Percentiles rank a stretch among this genome's conserved stretches.
phyloP scores from a whole-genome alignment of 1,140 invertebrate genomes.

The Subanguina moxae region DNA sequence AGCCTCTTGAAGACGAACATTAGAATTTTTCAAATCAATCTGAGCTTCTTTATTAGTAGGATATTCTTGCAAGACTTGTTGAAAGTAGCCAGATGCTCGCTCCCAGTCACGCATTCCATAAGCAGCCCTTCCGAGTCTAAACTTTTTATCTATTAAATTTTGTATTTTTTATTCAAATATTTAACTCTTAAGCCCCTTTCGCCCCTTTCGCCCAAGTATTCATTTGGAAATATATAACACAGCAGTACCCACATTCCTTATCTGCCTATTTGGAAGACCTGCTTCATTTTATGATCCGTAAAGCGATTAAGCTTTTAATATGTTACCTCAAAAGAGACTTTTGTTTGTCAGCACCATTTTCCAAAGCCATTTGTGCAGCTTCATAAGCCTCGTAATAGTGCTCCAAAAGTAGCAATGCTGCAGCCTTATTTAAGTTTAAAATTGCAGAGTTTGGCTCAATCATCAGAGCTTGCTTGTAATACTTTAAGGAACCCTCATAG shows the following conservation, averaged over 20 bases:
- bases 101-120: conserved; percentile 11
- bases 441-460: background rate
- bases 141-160: no score
- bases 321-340: background rate
- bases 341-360: background rate
- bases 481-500: background rate
- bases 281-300: no score
- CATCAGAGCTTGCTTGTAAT: background rate
- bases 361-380: background rate
- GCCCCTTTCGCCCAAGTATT: no score
- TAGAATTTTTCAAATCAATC: background rate
- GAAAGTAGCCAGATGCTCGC: background rate
- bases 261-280: no score
- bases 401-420: background rate
- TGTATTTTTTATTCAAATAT: no score
- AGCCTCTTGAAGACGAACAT: background rate
- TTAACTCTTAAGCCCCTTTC: no score
- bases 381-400: background rate
- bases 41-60: background rate
- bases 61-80: background rate
- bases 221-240: no score
- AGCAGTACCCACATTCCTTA: no score
- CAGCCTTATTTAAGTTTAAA: background rate
- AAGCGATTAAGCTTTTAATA: no score
- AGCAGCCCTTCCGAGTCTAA: conserved; percentile 8